Conservation (phyloP, 2,113 vertebrate genomes). For the Otis tarda region DNA sequence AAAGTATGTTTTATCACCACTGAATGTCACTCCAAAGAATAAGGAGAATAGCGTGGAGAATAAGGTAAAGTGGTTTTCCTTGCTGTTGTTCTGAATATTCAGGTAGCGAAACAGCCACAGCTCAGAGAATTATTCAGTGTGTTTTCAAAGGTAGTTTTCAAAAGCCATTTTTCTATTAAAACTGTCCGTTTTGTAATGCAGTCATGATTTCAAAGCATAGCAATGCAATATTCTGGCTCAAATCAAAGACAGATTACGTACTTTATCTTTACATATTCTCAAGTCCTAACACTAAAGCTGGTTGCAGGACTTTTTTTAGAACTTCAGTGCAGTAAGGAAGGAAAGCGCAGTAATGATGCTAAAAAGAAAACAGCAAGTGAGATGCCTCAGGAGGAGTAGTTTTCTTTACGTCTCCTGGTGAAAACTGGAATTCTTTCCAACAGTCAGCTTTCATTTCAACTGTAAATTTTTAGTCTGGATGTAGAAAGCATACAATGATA, state of each 20-base stretch:
- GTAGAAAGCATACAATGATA: neutral
- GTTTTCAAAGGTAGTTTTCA: slow-evolving; percentile 65
- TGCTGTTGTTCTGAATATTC: slow-evolving; percentile 13
- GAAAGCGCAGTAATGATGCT: neutral
- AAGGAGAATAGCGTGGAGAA: neutral
- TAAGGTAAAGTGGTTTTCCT: slow-evolving; percentile 20
- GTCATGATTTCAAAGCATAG: slow-evolving; percentile 66
- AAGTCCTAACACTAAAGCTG: slow-evolving; percentile 17
- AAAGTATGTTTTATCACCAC: neutral
- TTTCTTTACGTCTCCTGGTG: neutral
- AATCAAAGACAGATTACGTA: slow-evolving; percentile 56
- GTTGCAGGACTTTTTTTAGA: neutral
- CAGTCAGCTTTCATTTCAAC: neutral
- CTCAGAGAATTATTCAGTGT: slow-evolving; percentile 47
- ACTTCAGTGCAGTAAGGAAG: neutral
- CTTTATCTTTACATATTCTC: slow-evolving; percentile 62
- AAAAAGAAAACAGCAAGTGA: neutral
- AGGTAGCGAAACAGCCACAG: slow-evolving; percentile 51
- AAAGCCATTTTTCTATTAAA: slow-evolving; percentile 66
- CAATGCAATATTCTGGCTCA: slow-evolving; percentile 36
- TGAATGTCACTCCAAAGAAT: slow-evolving; percentile 17
- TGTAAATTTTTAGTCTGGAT: neutral
- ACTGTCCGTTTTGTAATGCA: slow-evolving; percentile 55
- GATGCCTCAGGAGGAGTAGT: neutral
- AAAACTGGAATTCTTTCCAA: neutral